Evolutionary conservation across 2,888 invertebrate species (phyloP), one percentile per base, ranked within the genome.

Genomic region (Muschampia plurimacula): DNA sequence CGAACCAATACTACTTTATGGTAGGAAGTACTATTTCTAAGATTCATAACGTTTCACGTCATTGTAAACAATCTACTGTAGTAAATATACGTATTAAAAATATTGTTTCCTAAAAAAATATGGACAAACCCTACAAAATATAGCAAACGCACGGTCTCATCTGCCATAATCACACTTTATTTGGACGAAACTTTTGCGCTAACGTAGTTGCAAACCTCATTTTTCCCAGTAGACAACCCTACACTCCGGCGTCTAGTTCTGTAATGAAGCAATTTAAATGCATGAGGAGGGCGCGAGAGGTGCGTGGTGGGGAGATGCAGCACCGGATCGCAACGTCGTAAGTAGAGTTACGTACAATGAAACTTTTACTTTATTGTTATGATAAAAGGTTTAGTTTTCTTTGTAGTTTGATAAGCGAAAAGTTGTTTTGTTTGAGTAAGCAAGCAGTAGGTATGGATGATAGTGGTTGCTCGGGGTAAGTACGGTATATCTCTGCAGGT

Each of bases 221-320:
- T 81, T 83, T 88, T 88, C 89, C 87, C 87, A 79, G 80, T 82
- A 84, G 92, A 83, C 94, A 94, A 89, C 95, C 93, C 94, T 95
- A 89, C 79, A 81, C 80, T 81, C 83, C 85, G 86, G 83, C 89
- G 92, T 93, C 93, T 93, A 92, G 90, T 89, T 90, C 92, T 84
- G 90, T 95, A 95, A 95, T 95, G 95, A 95, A 95, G 95, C 94
- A 95, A 95, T 95, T 94, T 95, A 95, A 95, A 95, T 95, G 95
- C 95, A 95, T 95, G 94, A 95, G 93, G 93, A 94, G 94, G 94
- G 93, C 93, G 91, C 90, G 93, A 91, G 91, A 87, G 88, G 82
- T 85, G 85, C 82, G 84, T 90, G 93, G 93, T 88, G 93, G 93
- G 94, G 93, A 88, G 84, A 87, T 75, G 75, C 74, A 79, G 75